These are phyloP conservation scores for Leptodirus hochenwartii DNA, from an alignment of 2,888 invertebrate species.

Conservation along the genomic window DNA sequence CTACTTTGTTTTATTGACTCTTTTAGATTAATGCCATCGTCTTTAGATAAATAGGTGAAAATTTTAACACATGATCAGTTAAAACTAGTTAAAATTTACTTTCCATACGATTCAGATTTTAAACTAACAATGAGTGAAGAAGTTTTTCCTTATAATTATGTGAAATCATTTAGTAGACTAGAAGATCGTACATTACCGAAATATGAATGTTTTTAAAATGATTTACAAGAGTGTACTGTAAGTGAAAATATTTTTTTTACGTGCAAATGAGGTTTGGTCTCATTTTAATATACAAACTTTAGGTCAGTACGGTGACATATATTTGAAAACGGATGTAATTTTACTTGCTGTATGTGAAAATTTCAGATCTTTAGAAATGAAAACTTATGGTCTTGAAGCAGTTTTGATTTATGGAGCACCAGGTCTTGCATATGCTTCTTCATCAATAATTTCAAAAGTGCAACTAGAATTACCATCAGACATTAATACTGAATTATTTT, in stretches of 20 bases:
- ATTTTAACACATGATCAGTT: constrained; percentile 2
- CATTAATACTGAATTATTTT: constrained; percentile 3
- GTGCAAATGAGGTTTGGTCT: constrained; percentile 8
- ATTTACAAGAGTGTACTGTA: constrained; percentile 13
- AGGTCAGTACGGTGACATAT: too few species aligned
- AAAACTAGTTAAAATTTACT: background rate
- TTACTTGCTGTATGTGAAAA: constrained; percentile 1
- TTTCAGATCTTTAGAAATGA: constrained; percentile 1
- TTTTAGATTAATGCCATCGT: constrained; percentile 4
- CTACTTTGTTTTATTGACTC: too few species aligned
- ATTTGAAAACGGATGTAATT: too few species aligned
- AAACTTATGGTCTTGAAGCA: constrained; percentile 1
- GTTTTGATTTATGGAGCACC: constrained; percentile 3
- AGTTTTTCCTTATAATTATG: constrained; percentile 20
- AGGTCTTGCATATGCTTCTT: constrained; percentile 3
- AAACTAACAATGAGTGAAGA: constrained; percentile 15
- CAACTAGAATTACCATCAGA: constrained; percentile 3
- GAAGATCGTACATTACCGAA: constrained; percentile 12
- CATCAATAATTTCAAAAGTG: constrained; percentile 2
- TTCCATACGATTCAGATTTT: constrained; percentile 9
- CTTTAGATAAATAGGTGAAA: constrained; percentile 3
- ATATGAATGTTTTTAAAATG: constrained; percentile 15
- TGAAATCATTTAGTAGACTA: constrained; percentile 14
- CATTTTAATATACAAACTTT: constrained; percentile 4
- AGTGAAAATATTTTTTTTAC: constrained; percentile 17